These are phyloP conservation scores for Stercorarius parasiticus DNA, from an alignment of 2,113 vertebrate species.

Conservation along the genomic window DNA sequence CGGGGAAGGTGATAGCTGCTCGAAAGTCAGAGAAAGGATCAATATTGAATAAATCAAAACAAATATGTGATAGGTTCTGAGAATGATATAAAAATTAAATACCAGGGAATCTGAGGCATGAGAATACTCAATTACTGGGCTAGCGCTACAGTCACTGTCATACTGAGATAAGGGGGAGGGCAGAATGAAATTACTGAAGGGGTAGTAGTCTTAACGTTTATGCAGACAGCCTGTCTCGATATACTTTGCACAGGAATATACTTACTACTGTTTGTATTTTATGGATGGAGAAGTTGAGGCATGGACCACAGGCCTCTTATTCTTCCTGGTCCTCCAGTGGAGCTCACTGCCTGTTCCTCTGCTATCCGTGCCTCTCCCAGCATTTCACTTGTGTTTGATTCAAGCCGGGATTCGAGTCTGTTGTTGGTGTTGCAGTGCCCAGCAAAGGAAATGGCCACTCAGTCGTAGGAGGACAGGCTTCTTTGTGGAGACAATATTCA, in stretches of 20 bases:
- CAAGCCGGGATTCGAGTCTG: not conserved
- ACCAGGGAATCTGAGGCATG: slow-evolving; percentile 49
- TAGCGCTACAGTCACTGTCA: not conserved
- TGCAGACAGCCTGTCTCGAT: not conserved
- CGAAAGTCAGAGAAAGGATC: slow-evolving; percentile 74
- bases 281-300: not conserved
- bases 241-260: not conserved
- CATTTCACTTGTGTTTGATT: not conserved
- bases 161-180: not conserved
- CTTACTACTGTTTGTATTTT: not conserved
- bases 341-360: not conserved
- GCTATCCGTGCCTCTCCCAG: not conserved
- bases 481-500: not conserved
- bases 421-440: not conserved
- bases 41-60: slow-evolving; percentile 80
- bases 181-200: slow-evolving; percentile 32
- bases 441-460: not conserved
- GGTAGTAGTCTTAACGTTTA: not conserved
- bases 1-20: slow-evolving; percentile 73
- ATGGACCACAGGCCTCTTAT: not conserved
- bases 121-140: slow-evolving; percentile 60
- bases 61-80: slow-evolving; percentile 79
- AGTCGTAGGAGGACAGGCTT: not conserved
- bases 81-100: slow-evolving; percentile 74
- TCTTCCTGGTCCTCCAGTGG: not conserved